Evolutionary conservation across 2,113 vertebrate species (phyloP).

Genomic region (Silurus asotus): DNA sequence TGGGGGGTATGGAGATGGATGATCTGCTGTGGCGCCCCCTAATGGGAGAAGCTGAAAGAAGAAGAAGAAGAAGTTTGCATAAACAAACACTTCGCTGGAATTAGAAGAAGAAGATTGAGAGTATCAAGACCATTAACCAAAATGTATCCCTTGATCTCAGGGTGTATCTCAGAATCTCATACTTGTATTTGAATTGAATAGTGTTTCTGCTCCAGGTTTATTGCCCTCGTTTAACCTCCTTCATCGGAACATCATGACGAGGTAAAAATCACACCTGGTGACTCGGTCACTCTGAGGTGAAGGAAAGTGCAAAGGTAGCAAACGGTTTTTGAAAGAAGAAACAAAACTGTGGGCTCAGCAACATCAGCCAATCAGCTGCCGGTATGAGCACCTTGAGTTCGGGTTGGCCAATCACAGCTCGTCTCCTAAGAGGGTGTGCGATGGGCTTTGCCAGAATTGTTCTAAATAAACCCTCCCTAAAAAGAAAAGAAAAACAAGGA

Average conservation of each 20-base stretch:
- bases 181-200: neutral
- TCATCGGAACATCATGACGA: neutral
- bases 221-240: neutral
- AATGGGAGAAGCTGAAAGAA: no score
- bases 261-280: neutral
- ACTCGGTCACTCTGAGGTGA: neutral
- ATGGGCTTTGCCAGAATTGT: neutral
- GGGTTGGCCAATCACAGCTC: constrained; percentile 28
- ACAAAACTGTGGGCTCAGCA: constrained; percentile 38
- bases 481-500: neutral
- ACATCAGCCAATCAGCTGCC: constrained; percentile 30
- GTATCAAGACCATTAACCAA: no score
- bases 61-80: no score
- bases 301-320: neutral
- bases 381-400: neutral
- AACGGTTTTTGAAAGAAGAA: neutral
- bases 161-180: neutral
- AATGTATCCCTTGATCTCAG: no score
- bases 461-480: neutral
- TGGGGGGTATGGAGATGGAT: no score
- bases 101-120: no score
- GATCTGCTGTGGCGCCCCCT: no score
- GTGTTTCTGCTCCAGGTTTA: neutral
- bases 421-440: constrained; percentile 29
- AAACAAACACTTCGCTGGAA: no score